A percentile compares a stretch with the other conserved stretches of the same genome.
Conservation (phyloP, 2,797 vertebrate genomes). For the Gobionotothen gibberifrons region DNA sequence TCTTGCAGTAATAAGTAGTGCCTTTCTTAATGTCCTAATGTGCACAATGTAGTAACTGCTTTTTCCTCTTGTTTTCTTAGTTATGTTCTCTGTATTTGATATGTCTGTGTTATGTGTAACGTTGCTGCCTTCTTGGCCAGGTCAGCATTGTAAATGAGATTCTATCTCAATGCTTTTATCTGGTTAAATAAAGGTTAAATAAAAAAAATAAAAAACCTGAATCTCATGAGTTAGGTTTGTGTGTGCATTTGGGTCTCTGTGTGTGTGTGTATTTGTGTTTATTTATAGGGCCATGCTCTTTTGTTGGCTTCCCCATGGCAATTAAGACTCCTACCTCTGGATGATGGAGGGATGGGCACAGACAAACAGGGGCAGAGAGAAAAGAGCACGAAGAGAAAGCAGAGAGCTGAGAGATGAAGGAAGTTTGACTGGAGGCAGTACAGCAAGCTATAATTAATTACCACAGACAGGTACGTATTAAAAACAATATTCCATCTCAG, state of each 20-base stretch:
- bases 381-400: constrained; percentile 52
- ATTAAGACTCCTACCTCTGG: constrained; percentile 88
- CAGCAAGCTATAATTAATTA: constrained; percentile 92
- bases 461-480: constrained; percentile 92
- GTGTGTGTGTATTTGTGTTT: constrained; percentile 55
- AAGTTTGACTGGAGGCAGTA: constrained; percentile 76
- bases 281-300: constrained; percentile 85
- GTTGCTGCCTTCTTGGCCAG: no score
- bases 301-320: constrained; percentile 87
- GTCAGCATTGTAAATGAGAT: no score
- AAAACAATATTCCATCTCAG: constrained; percentile 79
- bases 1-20: no score
- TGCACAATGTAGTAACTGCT: no score
- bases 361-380: constrained; percentile 62
- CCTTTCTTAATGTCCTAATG: no score
- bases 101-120: no score
- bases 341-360: constrained; percentile 87
- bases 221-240: constrained; percentile 11
- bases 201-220: no score
- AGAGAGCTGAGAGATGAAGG: constrained; percentile 48
- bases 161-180: no score
- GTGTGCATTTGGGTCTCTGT: constrained; percentile 11
- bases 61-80: no score
- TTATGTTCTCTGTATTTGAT: no score
- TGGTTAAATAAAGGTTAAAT: no score